phyloP scores from a whole-genome alignment of 2,797 vertebrate species.

The Ctenopoma multispine region DNA sequence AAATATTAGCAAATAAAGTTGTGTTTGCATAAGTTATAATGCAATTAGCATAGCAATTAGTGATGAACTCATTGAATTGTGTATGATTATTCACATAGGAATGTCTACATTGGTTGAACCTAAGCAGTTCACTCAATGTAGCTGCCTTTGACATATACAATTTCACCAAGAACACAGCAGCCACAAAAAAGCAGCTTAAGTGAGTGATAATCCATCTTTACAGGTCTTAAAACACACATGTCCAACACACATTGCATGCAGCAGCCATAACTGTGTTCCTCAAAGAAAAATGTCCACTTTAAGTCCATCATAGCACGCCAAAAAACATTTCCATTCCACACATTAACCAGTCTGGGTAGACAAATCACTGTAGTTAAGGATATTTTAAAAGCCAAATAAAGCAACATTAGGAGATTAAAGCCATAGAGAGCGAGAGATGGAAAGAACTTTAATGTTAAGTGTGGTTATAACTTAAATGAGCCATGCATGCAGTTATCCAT shows the following conservation, averaged over 20 bases:
- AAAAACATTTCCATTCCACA: constrained; percentile 32
- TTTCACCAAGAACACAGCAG: constrained; percentile 17
- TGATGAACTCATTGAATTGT: background rate
- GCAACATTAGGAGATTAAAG: constrained; percentile 37
- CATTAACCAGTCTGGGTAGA: constrained; percentile 40
- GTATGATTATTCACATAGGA: constrained; percentile 22
- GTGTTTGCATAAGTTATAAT: constrained; percentile 34
- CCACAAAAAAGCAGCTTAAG: constrained; percentile 33
- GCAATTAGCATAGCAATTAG: constrained; percentile 38
- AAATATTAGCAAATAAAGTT: background rate
- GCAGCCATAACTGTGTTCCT: constrained; percentile 20
- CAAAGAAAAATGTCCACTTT: constrained; percentile 35
- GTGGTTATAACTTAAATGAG: constrained; percentile 34
- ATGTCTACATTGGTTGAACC: background rate
- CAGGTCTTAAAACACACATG: constrained; percentile 17
- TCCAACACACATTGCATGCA: background rate
- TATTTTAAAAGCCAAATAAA: constrained; percentile 41
- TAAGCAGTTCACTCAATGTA: constrained; percentile 14
- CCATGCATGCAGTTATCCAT: constrained; percentile 41
- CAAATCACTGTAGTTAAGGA: constrained; percentile 14
- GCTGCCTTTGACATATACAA: constrained; percentile 8
- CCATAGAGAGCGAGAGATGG: constrained; percentile 4
- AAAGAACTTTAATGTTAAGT: constrained; percentile 22
- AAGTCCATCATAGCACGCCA: constrained; percentile 21
- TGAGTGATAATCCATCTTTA: constrained; percentile 31